Percentiles rank a stretch among this genome's conserved stretches.
phyloP scores from a whole-genome alignment of 2,888 invertebrate species.

The Cephus spinipes region DNA sequence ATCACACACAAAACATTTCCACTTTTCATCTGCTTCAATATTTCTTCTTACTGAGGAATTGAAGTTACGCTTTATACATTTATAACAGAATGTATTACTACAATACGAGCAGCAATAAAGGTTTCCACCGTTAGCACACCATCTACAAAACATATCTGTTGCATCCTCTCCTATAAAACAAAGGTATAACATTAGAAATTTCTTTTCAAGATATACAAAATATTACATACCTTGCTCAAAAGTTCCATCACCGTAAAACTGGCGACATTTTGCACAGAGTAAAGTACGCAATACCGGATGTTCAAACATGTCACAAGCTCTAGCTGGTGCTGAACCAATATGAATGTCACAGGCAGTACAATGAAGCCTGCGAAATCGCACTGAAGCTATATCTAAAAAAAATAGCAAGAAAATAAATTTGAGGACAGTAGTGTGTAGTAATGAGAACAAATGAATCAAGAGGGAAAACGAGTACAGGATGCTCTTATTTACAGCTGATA shows the following conservation, averaged over 20 bases:
- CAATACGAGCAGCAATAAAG: constrained; percentile 84
- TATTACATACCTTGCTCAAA: constrained; percentile 75
- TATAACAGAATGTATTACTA: constrained; percentile 69
- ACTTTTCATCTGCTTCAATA: constrained; percentile 82
- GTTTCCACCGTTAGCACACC: constrained; percentile 86
- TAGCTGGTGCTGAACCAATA: constrained; percentile 77
- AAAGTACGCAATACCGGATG: constrained; percentile 81
- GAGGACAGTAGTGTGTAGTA: not conserved
- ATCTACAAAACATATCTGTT: constrained; percentile 84
- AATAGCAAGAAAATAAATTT: constrained; percentile 16
- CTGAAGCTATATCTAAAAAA: constrained; percentile 71
- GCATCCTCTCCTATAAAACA: constrained; percentile 75
- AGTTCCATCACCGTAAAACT: constrained; percentile 84
- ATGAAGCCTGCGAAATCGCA: constrained; percentile 75
- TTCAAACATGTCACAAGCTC: constrained; percentile 74
- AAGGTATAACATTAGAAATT: not conserved
- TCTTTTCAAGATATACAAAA: not conserved
- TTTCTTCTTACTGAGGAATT: constrained; percentile 75
- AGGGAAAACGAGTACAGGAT: not conserved
- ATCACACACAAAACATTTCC: constrained; percentile 84
- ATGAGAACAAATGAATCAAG: not conserved
- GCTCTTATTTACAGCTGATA: not conserved
- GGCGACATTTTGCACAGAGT: constrained; percentile 78
- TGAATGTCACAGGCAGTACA: constrained; percentile 83
- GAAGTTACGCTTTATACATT: constrained; percentile 81